Percentiles rank a stretch among this genome's conserved stretches.
phyloP scores from a whole-genome alignment of 1,140 invertebrate genomes.

The Halyomorpha halys region DNA sequence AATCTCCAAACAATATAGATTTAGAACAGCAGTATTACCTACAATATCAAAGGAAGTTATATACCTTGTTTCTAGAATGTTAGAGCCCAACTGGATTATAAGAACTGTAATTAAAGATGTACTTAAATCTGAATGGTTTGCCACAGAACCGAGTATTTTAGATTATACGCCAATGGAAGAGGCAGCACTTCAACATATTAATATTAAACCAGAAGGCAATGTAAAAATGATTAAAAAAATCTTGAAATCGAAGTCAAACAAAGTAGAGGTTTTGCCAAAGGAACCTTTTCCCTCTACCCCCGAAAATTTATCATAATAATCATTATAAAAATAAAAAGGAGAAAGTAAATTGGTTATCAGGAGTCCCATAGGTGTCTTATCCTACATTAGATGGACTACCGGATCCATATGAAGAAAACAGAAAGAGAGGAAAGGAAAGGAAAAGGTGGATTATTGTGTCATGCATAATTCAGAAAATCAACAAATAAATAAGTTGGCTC shows the following conservation, averaged over 20 bases:
- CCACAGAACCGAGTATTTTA: neutral
- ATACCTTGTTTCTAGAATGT: constrained; percentile 42
- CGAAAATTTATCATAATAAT: too few species aligned
- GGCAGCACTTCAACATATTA: neutral
- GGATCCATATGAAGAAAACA: too few species aligned
- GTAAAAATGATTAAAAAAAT: constrained; percentile 1
- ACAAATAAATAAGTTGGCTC: too few species aligned
- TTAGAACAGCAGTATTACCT: constrained; percentile 5
- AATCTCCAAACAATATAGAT: constrained; percentile 12
- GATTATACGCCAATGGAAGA: neutral
- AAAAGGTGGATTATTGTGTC: too few species aligned
- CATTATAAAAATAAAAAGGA: too few species aligned
- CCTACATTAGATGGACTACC: too few species aligned
- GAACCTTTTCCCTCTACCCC: too few species aligned
- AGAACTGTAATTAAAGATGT: neutral
- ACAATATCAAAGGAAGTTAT: constrained; percentile 49
- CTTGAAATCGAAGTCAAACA: neutral
- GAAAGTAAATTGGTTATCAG: too few species aligned
- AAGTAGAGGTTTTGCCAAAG: too few species aligned
- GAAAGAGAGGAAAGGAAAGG: too few species aligned
- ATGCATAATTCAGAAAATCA: too few species aligned
- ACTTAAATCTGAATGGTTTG: neutral
- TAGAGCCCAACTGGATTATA: constrained; percentile 50
- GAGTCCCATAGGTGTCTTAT: too few species aligned
- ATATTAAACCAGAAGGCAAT: neutral